Conservation (phyloP, 1,140 invertebrate species). For the Hyles euphorbiae region DNA sequence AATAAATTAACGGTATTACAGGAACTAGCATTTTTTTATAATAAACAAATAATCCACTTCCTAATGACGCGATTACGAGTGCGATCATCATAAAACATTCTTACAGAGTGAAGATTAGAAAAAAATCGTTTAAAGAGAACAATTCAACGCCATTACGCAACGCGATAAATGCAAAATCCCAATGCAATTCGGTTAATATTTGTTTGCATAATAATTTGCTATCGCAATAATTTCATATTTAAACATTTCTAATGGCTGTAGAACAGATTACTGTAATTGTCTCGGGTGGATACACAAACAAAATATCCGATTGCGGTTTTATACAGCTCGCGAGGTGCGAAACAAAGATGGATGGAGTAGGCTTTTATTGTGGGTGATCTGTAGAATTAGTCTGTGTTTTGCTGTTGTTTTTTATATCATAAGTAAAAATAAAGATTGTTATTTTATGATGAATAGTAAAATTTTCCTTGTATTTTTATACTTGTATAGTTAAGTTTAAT, state of each 20-base stretch:
- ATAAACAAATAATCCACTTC: too few relatives aligned
- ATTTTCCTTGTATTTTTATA: too few relatives aligned
- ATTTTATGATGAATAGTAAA: too few relatives aligned
- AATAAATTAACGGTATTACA: too few relatives aligned
- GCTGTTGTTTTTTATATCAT: too few relatives aligned
- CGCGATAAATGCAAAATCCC: conserved; percentile 6
- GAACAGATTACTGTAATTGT: conserved; percentile 42
- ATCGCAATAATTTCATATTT: conserved; percentile 21
- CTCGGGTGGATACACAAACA: conserved; percentile 52
- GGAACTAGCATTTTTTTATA: too few relatives aligned
- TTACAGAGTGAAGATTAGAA: background rate
- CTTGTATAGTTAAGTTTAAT: too few relatives aligned
- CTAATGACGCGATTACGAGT: too few relatives aligned
- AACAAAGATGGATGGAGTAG: conserved; percentile 10
- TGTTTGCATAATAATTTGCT: conserved; percentile 21
- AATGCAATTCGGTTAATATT: conserved; percentile 7
- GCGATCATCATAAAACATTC: too few relatives aligned
- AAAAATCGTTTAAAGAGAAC: conserved; percentile 2
- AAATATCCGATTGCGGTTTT: conserved; percentile 55
- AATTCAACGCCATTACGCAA: background rate
- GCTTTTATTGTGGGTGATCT: background rate
- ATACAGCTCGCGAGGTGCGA: conserved; percentile 19
- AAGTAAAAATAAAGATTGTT: too few relatives aligned
- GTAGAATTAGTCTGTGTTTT: background rate
- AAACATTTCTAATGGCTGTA: conserved; percentile 18